Evolutionary conservation across 2,888 invertebrate species (phyloP).

Genomic region (Trachelus tabidus): DNA sequence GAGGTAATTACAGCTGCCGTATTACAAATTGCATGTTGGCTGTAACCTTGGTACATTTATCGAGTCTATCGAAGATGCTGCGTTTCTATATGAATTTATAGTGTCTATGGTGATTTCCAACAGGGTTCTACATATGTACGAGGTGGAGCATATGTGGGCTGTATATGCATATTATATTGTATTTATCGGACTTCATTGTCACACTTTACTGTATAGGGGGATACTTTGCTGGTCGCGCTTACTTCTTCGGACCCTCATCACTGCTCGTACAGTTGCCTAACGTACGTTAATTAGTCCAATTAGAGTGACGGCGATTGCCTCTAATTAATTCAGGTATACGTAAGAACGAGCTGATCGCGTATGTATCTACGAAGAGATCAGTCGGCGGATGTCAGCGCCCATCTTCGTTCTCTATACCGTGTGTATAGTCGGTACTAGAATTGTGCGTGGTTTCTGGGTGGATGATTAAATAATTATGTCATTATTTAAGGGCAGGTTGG

Average conservation of each 20-base stretch:
- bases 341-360: slow-evolving; percentile 37
- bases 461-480: not conserved
- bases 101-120: not conserved
- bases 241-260: not conserved
- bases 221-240: not conserved
- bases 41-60: not conserved
- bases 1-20: not conserved
- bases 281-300: slow-evolving; percentile 53
- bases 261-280: slow-evolving; percentile 3
- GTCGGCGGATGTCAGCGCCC: slow-evolving; percentile 26
- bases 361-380: slow-evolving; percentile 39
- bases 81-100: not conserved
- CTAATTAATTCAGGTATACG: slow-evolving; percentile 51
- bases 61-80: not conserved
- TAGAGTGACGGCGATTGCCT: slow-evolving; percentile 52
- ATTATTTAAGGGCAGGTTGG: not conserved
- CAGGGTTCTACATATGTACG: not conserved
- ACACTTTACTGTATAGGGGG: not conserved
- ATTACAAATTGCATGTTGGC: not conserved
- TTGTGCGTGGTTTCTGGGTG: not conserved
- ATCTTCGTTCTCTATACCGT: not conserved
- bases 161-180: not conserved
- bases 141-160: not conserved
- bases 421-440: not conserved
- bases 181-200: not conserved